phyloP scores from a whole-genome alignment of 2,888 invertebrate species.

The Timema cristinae region DNA sequence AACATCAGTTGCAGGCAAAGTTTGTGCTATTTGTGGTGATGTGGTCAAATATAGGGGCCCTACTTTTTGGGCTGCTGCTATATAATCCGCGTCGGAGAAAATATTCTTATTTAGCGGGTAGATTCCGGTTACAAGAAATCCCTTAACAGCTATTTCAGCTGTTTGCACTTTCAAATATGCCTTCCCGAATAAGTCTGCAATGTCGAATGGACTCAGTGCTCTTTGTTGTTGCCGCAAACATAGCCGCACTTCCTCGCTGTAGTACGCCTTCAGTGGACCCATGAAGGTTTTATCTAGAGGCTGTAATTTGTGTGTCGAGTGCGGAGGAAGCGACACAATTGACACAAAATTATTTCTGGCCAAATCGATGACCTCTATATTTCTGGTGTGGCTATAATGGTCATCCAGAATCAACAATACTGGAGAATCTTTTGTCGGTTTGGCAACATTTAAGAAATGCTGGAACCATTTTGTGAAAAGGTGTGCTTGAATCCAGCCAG shows the following conservation, averaged over 20 bases:
- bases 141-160: background rate
- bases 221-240: background rate
- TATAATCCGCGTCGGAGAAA: background rate
- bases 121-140: background rate
- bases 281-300: conserved; percentile 20
- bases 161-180: conserved; percentile 6
- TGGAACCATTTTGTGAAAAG: conserved; percentile 15
- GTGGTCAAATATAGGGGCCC: background rate
- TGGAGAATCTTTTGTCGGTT: conserved; percentile 10
- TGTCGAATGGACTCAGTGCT: conserved; percentile 5
- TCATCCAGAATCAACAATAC: conserved; percentile 19
- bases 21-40: too few species aligned
- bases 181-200: background rate
- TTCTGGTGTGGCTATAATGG: conserved; percentile 17
- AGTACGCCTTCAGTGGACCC: conserved; percentile 12
- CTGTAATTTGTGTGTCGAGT: conserved; percentile 16
- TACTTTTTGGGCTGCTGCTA: background rate
- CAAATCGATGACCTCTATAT: conserved; percentile 19
- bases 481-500: conserved; percentile 17
- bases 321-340: conserved; percentile 18
- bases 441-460: conserved; percentile 3
- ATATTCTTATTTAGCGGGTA: background rate
- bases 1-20: too few species aligned
- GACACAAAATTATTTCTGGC: conserved; percentile 16
- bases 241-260: background rate